phyloP scores from a whole-genome alignment of 2,113 vertebrate species.

The human region GRCh38 chr5:125450501-125451000 shows the following conservation, averaged over 20 bases:
- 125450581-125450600: neutral
- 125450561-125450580: neutral
- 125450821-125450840: neutral
- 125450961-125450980: neutral
- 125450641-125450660: neutral
- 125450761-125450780: neutral
- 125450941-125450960: too few species aligned
- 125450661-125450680: conserved; percentile 37
- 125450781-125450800: conserved; percentile 25
- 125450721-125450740: neutral
- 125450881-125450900: neutral
- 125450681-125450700: conserved; percentile 45
- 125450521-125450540: neutral
- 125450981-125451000: conserved; percentile 4
- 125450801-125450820: conserved; percentile 34
- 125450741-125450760: conserved; percentile 30
- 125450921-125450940: neutral
- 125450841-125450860: neutral
- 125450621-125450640: neutral
- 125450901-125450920: neutral
- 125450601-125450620: neutral
- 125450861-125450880: neutral
- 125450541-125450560: neutral
- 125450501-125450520: conserved; percentile 53
- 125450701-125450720: neutral